phyloP scores from a whole-genome alignment of 2,113 vertebrate genomes.

The zebrafish (Danio rerio) region GRCz12tu NC_133182.1:49855001-49855500 shows the following conservation, averaged over 20 bases:
- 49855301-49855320: background rate
- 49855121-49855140: slow-evolving; percentile 17
- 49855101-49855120: background rate
- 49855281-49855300: background rate
- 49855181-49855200: background rate
- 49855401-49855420: slow-evolving; percentile 3
- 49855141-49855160: background rate
- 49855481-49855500: slow-evolving; percentile 53
- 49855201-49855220: too few relatives aligned
- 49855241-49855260: background rate
- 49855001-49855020: background rate
- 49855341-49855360: slow-evolving; percentile 18
- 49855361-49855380: slow-evolving; percentile 33
- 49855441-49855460: slow-evolving; percentile 35
- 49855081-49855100: background rate
- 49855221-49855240: too few relatives aligned
- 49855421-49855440: slow-evolving; percentile 30
- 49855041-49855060: background rate
- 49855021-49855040: background rate
- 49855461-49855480: slow-evolving; percentile 43
- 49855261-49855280: background rate
- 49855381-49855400: slow-evolving; percentile 36
- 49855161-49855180: background rate
- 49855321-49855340: slow-evolving; percentile 10
- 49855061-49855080: background rate